Conservation (phyloP, 2,113 vertebrate species). For the Astatoreochromis straeleni region DNA sequence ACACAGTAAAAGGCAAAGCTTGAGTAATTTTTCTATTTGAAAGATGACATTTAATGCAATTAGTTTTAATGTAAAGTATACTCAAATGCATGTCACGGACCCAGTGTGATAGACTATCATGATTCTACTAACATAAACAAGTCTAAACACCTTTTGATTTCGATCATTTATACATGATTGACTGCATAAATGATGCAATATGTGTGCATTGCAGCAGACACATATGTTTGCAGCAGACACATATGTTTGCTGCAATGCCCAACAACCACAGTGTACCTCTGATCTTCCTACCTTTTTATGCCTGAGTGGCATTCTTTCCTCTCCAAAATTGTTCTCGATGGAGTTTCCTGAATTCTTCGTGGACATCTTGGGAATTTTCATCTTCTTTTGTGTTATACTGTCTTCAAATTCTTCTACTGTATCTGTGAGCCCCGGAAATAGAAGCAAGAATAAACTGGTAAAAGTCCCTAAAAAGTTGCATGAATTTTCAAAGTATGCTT, state of each 20-base stretch:
- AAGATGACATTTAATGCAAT: background rate
- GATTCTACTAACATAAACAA: background rate
- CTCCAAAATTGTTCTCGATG: constrained; percentile 89
- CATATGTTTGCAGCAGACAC: background rate
- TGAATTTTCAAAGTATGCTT: background rate
- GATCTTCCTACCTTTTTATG: constrained; percentile 88
- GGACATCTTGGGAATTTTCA: constrained; percentile 99
- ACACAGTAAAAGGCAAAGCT: background rate
- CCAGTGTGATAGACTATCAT: background rate
- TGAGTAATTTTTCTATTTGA: background rate
- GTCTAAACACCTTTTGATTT: background rate
- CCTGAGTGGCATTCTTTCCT: constrained; percentile 90
- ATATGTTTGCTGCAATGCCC: background rate
- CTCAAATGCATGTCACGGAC: background rate
- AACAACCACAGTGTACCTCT: background rate
- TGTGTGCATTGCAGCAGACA: background rate
- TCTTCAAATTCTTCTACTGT: constrained; percentile 89
- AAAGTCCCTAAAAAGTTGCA: constrained; percentile 7
- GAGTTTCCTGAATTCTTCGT: constrained; percentile 87
- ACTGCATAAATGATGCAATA: rapidly evolving
- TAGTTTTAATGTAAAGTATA: background rate
- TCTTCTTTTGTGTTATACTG: constrained; percentile 99
- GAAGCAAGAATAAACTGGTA: background rate
- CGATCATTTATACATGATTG: background rate
- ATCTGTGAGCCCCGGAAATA: constrained; percentile 51